These are phyloP conservation scores for Archilochus colubris DNA, from an alignment of 2,113 vertebrate species.

Conservation along the genomic window DNA sequence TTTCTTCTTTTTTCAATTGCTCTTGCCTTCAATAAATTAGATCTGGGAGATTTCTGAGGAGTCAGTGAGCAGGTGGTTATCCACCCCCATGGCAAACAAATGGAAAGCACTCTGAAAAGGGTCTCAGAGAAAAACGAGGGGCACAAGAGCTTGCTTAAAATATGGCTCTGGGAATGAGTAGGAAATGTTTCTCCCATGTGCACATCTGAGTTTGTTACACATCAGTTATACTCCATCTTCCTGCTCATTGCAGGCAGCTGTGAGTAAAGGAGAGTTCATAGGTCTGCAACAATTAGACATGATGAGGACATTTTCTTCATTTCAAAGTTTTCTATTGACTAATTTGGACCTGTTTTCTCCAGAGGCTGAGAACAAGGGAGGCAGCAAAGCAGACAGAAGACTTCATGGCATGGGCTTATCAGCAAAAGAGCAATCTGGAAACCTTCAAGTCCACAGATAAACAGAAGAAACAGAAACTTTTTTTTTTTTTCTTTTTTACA, in stretches of 20 bases:
- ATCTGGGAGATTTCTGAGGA: not conserved
- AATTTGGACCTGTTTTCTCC: not conserved
- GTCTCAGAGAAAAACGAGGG: not conserved
- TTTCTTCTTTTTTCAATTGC: not conserved
- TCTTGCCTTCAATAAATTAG: not conserved
- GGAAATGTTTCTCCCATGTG: not conserved
- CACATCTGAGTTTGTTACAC: not conserved
- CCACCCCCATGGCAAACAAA: not conserved
- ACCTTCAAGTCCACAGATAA: not conserved
- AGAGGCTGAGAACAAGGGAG: not conserved
- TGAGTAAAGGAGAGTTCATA: not conserved
- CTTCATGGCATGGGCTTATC: not conserved
- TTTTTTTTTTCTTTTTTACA: not conserved
- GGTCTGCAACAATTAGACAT: too few relatives aligned
- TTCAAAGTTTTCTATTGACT: not conserved
- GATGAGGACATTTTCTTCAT: too few relatives aligned
- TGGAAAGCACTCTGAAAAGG: not conserved
- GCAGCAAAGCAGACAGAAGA: not conserved
- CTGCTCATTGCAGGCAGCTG: not conserved
- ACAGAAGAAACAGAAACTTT: not conserved
- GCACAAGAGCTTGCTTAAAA: not conserved
- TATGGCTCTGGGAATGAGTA: not conserved
- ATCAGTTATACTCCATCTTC: not conserved
- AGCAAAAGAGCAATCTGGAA: not conserved
- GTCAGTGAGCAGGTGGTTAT: not conserved